A percentile compares a stretch with the other conserved stretches of the same genome.
phyloP scores from a whole-genome alignment of 2,113 vertebrate species.

The Columba livia region DNA sequence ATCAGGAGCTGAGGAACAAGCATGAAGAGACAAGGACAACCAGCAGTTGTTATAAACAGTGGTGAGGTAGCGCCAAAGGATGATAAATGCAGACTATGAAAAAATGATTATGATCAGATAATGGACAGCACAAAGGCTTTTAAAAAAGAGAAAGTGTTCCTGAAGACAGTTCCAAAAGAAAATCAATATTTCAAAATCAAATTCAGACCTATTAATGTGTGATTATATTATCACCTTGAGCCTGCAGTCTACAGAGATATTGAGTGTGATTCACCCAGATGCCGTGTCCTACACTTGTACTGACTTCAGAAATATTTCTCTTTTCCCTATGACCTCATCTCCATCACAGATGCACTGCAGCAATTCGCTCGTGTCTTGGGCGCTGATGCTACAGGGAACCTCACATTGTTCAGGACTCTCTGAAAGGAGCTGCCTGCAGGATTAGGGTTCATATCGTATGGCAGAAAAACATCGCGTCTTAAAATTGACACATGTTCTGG shows the following conservation, averaged over 20 bases:
- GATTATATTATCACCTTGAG: background rate
- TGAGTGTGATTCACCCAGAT: background rate
- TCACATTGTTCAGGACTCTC: background rate
- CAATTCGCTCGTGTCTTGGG: background rate
- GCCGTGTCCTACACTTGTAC: background rate
- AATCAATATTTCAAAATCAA: background rate
- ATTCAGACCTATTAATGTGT: background rate
- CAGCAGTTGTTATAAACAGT: background rate
- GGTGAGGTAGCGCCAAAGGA: background rate
- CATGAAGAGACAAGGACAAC: background rate
- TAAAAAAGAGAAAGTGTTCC: background rate
- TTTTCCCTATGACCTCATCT: slow-evolving; percentile 25
- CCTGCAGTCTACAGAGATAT: background rate
- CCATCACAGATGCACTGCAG: background rate
- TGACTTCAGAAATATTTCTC: background rate
- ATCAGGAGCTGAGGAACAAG: background rate
- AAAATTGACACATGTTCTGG: background rate
- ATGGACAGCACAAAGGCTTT: background rate
- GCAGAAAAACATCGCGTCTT: background rate
- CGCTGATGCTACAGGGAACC: background rate
- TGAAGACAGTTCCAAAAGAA: background rate
- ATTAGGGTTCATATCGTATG: accelerated
- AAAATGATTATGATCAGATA: background rate
- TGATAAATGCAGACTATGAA: background rate
- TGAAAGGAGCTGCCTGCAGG: background rate